Evolutionary conservation across 2,888 invertebrate genomes (phyloP), one percentile per base, ranked within the genome.

Genomic region (Copidosoma aretas): DNA sequence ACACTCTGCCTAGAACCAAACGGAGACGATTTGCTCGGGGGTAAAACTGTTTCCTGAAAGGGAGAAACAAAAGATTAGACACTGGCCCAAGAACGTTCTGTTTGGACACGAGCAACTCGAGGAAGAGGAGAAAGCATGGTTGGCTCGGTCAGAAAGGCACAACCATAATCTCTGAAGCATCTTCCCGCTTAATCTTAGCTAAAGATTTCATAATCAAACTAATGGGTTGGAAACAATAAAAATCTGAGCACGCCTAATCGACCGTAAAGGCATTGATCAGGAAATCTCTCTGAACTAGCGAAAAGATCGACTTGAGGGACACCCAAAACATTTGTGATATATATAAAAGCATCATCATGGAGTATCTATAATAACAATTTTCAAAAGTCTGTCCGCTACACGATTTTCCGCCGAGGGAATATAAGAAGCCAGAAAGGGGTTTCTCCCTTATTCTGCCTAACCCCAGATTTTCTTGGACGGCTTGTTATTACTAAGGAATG

Each of bases 1-100:
- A 78, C 71, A 77, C 71, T 66, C 61, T 60, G n/a, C 73, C 76
- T 64, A 72, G 75, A 15, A 72, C 60, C 51, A 73, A 65, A 39
- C 53, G 39, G 19, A 71, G 67, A 19, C 67, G 46, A 19, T 58
- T 32, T 14, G 52, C 52, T 24, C 51, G 56, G 14, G 73, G 76
- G 72, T 78, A 75, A 68, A 64, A 53, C 68, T 75, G 70, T 21
- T 67, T 39, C 58, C 76, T 76, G 64, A 63, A 66, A 69, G 73
- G 67, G 61, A 73, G 77, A 21, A 72, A 54, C 22, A 77, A 69
- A 25, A 76, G 71, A 24, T 75, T 67, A 25, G 1, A 2, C 17
- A 15, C 10, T 32, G 68, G 69, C 43, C 59, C 58, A 19, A 73
- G 58, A 41, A 49, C 41, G 10, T 70, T 54, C 21, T 61, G 56